Evolutionary conservation across 2,113 vertebrate genomes (phyloP).

Genomic region (Riparia riparia): DNA sequence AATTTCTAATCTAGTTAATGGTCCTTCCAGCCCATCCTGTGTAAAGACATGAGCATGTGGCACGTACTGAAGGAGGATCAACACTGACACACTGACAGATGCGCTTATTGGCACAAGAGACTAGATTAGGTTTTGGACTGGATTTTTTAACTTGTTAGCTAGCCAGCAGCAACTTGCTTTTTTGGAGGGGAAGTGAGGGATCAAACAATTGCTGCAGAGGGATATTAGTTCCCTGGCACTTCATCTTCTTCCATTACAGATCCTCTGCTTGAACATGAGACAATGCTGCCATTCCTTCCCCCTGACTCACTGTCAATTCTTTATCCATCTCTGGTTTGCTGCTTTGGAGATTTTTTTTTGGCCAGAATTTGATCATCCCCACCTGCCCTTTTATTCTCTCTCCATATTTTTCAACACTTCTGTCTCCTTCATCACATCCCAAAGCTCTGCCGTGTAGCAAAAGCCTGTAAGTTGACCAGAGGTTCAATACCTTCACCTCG

Average conservation of each 20-base stretch:
- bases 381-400: slow-evolving; percentile 35
- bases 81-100: slow-evolving; percentile 62
- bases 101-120: slow-evolving; percentile 51
- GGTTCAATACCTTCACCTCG: neutral
- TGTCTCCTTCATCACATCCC: slow-evolving; percentile 28
- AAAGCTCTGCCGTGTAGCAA: neutral
- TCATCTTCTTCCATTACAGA: slow-evolving; percentile 61
- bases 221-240: slow-evolving; percentile 48
- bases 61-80: slow-evolving; percentile 67
- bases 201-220: slow-evolving; percentile 56
- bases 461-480: neutral
- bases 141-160: slow-evolving; percentile 42
- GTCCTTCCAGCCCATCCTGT: slow-evolving; percentile 57
- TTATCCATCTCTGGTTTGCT: slow-evolving; percentile 44
- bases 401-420: slow-evolving; percentile 18
- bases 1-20: slow-evolving; percentile 70
- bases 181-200: slow-evolving; percentile 33
- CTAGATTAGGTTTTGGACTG: slow-evolving; percentile 53
- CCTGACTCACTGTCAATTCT: slow-evolving; percentile 43
- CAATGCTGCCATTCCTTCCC: slow-evolving; percentile 57
- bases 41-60: slow-evolving; percentile 63
- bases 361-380: slow-evolving; percentile 4
- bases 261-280: slow-evolving; percentile 51
- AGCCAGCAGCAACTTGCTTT: slow-evolving; percentile 67
- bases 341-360: slow-evolving; percentile 47